Evolutionary conservation across 2,888 invertebrate genomes (phyloP).

Genomic region (Aquatica leii): DNA sequence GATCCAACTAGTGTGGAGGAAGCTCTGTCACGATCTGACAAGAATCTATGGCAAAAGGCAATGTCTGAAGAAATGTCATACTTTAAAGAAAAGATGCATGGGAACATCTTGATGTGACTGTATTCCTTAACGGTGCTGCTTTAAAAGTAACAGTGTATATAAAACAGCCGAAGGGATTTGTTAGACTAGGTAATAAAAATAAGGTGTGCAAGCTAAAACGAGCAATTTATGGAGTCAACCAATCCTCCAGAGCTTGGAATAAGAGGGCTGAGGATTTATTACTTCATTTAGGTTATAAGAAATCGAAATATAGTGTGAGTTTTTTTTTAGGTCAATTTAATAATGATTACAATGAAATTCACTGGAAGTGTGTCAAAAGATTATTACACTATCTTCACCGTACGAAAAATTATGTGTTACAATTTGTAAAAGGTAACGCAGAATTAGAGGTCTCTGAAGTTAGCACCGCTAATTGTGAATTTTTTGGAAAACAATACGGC

Average conservation of each 20-base stretch:
- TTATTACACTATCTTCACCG: no score
- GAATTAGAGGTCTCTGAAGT: no score
- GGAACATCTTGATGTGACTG: constrained; percentile 1
- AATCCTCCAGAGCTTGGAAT: background rate
- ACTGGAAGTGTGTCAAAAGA: no score
- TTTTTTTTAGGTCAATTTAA: no score
- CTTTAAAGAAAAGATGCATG: background rate
- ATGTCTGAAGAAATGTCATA: background rate
- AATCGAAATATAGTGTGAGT: no score
- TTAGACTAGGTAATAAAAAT: background rate
- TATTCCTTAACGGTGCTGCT: background rate
- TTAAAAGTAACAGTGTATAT: background rate
- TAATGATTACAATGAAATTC: no score
- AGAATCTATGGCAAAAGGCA: no score
- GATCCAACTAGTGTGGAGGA: background rate
- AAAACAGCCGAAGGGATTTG: background rate
- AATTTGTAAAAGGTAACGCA: no score
- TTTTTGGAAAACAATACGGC: no score
- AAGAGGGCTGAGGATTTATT: background rate
- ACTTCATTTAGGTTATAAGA: background rate
- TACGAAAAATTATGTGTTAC: no score
- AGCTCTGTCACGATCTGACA: no score
- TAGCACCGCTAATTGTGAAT: no score
- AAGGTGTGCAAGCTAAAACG: background rate
- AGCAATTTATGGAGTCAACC: background rate